Evolutionary conservation across 2,113 vertebrate species (phyloP), one percentile per base, ranked within the genome.

Genomic region (Ellobius talpinus): DNA sequence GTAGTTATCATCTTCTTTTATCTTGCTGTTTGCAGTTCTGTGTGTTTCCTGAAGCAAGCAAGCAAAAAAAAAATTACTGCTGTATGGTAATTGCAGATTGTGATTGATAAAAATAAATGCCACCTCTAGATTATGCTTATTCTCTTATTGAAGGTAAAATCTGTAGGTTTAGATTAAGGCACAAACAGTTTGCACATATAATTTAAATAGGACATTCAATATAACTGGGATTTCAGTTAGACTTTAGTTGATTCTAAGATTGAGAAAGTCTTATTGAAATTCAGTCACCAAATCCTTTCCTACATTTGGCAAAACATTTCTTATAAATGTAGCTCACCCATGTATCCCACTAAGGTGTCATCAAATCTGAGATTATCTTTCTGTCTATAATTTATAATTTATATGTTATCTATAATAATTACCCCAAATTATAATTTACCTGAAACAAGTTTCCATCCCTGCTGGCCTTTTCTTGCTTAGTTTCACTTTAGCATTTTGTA

Each of bases 91-190:
- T 96, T 97, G 77, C 86, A 97, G 96, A 98, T 96, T 78, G 33
- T 78, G 86, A 93, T 63, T 90, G 97, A 97, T 97, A 97, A 97
- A 95, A 97, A 92, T 92, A 97, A 97, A 96, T 61, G 33, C 47
- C 3, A 45, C 68, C 65, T 93, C 84, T 96, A 81, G 81, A 26
- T 90, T 90, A 61, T 86, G 13, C 1, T 42, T 94, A 7, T 87
- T 95, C 19, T 97, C 47, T 96, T 77, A 66, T 92, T 77, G 33
- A 55, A 87, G 50, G 77, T 87, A 55, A 96, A 94, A 73, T 90
- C 92, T 63, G 66, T 82, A 88, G 50, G 7, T 92, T 96, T 88
- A 97, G 77, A 94, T 63, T 70, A 85, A 96, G 96, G 55, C 74
- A 16, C 29, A 78, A 33, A 90, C 61, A 47, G 12, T 93, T 89